Evolutionary conservation across 2,113 vertebrate species (phyloP).

Genomic region (Heterotis niloticus): DNA sequence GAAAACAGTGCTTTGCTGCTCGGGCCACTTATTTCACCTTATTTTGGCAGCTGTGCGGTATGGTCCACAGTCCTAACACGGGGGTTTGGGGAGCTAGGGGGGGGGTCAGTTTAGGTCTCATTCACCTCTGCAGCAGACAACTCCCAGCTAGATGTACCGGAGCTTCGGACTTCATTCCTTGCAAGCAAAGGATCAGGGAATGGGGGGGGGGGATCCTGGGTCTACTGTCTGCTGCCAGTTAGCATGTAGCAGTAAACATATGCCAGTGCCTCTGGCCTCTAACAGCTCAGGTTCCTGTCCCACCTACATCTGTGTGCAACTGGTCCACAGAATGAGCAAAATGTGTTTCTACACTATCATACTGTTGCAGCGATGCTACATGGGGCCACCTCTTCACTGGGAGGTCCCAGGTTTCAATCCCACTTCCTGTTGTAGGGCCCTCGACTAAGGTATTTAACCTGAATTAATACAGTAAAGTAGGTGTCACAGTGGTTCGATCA

Average conservation of each 20-base stretch:
- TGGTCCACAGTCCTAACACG: background rate
- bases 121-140: conserved; percentile 44
- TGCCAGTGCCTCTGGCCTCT: background rate
- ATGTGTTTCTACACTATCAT: no score
- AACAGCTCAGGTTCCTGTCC: background rate
- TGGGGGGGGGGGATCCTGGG: conserved; percentile 35
- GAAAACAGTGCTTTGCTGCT: conserved; percentile 75
- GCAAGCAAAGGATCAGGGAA: background rate
- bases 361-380: no score
- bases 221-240: conserved; percentile 55
- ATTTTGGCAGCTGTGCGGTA: conserved; percentile 61
- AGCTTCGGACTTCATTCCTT: background rate
- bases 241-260: background rate
- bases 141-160: background rate
- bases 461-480: no score
- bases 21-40: conserved; percentile 75
- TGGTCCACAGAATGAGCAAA: no score
- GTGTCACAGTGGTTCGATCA: no score
- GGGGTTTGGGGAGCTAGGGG: conserved; percentile 47
- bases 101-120: conserved; percentile 62
- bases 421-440: no score
- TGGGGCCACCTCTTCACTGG: no score
- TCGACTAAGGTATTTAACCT: no score
- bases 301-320: no score
- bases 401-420: no score